Percentiles rank a stretch among this genome's conserved stretches.
Conservation (phyloP, 2,797 vertebrate genomes). For the Gallinago solitaria region DNA sequence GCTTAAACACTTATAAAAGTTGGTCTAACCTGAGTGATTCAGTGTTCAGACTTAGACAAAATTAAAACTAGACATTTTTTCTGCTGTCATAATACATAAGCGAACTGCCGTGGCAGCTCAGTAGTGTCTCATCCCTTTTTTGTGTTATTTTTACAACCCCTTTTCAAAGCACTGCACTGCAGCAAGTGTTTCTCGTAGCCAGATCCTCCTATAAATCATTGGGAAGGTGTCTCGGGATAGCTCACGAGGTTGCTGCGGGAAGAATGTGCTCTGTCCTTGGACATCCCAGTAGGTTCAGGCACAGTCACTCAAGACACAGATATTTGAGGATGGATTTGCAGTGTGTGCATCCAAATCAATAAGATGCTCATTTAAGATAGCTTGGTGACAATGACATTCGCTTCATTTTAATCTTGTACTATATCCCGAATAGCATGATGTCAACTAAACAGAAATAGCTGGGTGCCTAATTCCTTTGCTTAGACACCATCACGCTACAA, state of each 20-base stretch:
- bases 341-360: background rate
- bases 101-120: background rate
- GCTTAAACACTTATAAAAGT: background rate
- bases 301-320: background rate
- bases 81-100: background rate
- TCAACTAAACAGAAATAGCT: background rate
- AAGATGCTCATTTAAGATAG: background rate
- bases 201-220: background rate
- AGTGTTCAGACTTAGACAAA: background rate
- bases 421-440: background rate
- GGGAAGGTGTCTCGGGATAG: background rate
- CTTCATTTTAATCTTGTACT: background rate
- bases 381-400: background rate
- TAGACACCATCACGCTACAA: background rate
- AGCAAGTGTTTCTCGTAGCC: background rate
- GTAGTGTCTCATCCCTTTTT: background rate
- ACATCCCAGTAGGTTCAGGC: background rate
- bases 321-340: background rate
- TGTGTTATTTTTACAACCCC: background rate
- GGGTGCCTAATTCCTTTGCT: background rate
- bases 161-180: background rate
- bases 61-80: background rate
- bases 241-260: background rate
- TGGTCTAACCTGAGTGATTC: background rate
- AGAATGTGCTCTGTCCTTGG: background rate